Percentiles rank a stretch among this genome's conserved stretches.
phyloP scores from a whole-genome alignment of 2,113 vertebrate species.

The Plestiodon gilberti region DNA sequence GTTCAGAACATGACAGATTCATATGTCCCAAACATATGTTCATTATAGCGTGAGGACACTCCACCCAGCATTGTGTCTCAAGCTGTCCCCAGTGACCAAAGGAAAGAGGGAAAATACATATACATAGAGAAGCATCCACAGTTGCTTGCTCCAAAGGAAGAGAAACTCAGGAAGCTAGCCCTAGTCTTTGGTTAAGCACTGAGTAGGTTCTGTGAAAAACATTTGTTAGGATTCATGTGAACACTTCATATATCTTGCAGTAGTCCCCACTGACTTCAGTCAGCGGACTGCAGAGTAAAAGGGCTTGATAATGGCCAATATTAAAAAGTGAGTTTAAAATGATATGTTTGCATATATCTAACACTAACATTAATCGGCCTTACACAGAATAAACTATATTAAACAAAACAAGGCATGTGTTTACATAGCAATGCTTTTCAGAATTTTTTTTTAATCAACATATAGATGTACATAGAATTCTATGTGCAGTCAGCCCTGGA shows the following conservation, averaged over 20 bases:
- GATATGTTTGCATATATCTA: background rate
- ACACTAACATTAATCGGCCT: background rate
- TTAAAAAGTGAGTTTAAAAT: background rate
- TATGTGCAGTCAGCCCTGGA: too few species aligned
- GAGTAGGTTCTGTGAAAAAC: background rate
- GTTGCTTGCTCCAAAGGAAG: too few species aligned
- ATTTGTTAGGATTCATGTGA: background rate
- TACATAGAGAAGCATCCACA: too few species aligned
- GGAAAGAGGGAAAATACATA: background rate
- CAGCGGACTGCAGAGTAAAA: background rate
- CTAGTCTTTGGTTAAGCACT: background rate
- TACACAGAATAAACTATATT: background rate
- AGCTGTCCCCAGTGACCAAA: background rate
- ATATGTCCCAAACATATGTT: background rate
- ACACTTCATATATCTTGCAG: background rate
- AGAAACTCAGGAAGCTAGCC: too few species aligned
- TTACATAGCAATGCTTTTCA: background rate
- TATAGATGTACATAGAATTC: background rate
- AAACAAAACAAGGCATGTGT: background rate
- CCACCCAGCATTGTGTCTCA: background rate
- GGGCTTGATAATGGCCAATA: background rate
- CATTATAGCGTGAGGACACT: background rate
- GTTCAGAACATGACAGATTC: background rate
- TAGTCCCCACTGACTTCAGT: background rate
- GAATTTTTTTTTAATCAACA: background rate